Evolutionary conservation across 2,797 vertebrate genomes (phyloP), one percentile per base, ranked within the genome.

Genomic region (Bovichtus diacanthus): DNA sequence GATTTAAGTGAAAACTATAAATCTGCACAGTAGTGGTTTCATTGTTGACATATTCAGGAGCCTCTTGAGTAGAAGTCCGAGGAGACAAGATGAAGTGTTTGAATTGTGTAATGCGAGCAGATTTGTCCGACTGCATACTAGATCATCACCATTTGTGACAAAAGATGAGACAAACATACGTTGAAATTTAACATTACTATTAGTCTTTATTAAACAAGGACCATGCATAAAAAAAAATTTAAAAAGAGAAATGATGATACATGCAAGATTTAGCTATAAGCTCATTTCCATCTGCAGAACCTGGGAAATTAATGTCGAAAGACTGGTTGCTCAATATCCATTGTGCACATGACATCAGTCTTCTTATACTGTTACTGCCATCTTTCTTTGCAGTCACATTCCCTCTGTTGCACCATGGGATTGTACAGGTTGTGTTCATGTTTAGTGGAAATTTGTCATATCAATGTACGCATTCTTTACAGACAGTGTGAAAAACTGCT

Each of bases 391-490:
- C 43, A 47, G 47, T 62, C 60, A 58, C 64, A 60, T 51, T 12
- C n/a, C 51, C 19, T 58, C 11, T 60, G 36, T 43, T 70, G 50
- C 63, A 47, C 58, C 21, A 19, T 43, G 43, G 46, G 64, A 68
- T 47, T 69, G 56, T 76, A 16, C 47, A 78, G 60, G 56, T 79
- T 76, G 56, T 73, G 54, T 77, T 82, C 25, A 86, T 84, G 60
- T 75, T 82, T 62, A 58, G 67, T 8, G 2, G 46, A 83, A 81
- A 84, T 81, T 88, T 78, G 76, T 86, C 70, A 82, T 70, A 87
- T 82, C 75, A 75, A 65, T 82, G 83, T 82, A 84, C 81, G 82
- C 78, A 71, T 87, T 83, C 61, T 88, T 84, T 87, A 81, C 71
- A 39, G 73, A 72, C 83, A 84, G 75, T 82, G 77, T 86, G 85